Evolutionary conservation across 2,113 vertebrate species (phyloP).

Genomic region (Pluvialis apricaria): DNA sequence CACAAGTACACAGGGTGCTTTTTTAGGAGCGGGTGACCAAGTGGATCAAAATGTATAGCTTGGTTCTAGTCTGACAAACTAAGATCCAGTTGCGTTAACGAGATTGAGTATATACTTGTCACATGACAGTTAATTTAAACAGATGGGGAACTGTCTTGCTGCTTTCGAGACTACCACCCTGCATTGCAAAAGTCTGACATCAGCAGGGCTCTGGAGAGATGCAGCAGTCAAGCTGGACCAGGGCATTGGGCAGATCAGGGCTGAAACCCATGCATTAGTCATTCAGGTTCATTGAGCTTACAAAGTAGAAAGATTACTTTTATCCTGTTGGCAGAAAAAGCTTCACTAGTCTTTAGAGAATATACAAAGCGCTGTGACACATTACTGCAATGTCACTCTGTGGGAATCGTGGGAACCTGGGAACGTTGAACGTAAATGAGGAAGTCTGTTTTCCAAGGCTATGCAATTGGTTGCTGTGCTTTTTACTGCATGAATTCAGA

Average conservation of each 20-base stretch:
- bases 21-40: neutral
- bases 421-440: neutral
- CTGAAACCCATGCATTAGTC: neutral
- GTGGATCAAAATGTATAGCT: neutral
- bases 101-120: neutral
- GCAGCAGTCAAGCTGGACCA: neutral
- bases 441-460: neutral
- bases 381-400: neutral
- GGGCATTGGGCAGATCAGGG: neutral
- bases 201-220: neutral
- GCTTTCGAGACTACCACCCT: neutral
- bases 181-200: neutral
- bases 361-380: neutral
- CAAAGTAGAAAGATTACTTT: neutral
- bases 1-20: neutral
- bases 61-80: neutral
- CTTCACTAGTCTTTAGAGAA: neutral
- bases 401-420: neutral
- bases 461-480: neutral
- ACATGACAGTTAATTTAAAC: neutral
- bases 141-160: neutral
- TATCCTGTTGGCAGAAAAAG: constrained; percentile 3
- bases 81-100: neutral
- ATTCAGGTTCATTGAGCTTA: neutral
- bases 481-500: constrained; percentile 13